A percentile compares a stretch with the other conserved stretches of the same genome.
phyloP scores from a whole-genome alignment of 2,797 vertebrate species.

The Crenichthys baileyi region DNA sequence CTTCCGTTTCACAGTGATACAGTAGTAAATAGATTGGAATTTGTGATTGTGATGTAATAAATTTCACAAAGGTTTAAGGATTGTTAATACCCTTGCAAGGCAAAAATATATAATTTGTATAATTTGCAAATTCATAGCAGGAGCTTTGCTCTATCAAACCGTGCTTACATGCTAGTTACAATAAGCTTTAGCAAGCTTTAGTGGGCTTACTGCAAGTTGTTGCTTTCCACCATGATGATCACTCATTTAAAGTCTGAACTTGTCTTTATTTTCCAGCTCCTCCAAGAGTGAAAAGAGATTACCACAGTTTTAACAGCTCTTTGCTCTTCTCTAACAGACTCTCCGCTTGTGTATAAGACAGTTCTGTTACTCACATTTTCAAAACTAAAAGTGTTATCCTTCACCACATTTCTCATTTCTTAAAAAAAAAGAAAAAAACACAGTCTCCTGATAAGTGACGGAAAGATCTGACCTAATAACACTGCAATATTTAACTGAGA shows the following conservation, averaged over 20 bases:
- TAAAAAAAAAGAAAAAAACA: slow-evolving; percentile 28
- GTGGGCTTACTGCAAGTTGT: slow-evolving; percentile 20
- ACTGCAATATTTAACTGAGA: slow-evolving; percentile 76
- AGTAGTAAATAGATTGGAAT: neutral
- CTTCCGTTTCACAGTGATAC: neutral
- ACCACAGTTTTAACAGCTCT: slow-evolving; percentile 9
- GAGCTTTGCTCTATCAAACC: neutral
- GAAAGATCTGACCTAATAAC: slow-evolving; percentile 66
- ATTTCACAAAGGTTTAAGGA: neutral
- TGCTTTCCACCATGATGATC: slow-evolving; percentile 28
- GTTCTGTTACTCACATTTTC: slow-evolving; percentile 35
- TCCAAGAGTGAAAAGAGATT: slow-evolving; percentile 9
- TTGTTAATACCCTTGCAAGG: neutral
- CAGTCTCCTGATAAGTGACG: slow-evolving; percentile 41
- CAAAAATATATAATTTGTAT: neutral
- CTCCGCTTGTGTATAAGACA: slow-evolving; percentile 12
- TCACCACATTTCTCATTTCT: slow-evolving; percentile 32
- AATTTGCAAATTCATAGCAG: neutral
- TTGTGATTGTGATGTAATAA: neutral
- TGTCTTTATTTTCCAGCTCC: slow-evolving; percentile 19
- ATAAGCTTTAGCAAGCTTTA: slow-evolving; percentile 16
- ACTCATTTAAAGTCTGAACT: slow-evolving; percentile 28
- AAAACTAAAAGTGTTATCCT: slow-evolving; percentile 24
- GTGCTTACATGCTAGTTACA: slow-evolving; percentile 12
- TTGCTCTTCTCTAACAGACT: slow-evolving; percentile 5